Evolutionary conservation across 2,113 vertebrate genomes (phyloP).

Genomic region (Conger conger): DNA sequence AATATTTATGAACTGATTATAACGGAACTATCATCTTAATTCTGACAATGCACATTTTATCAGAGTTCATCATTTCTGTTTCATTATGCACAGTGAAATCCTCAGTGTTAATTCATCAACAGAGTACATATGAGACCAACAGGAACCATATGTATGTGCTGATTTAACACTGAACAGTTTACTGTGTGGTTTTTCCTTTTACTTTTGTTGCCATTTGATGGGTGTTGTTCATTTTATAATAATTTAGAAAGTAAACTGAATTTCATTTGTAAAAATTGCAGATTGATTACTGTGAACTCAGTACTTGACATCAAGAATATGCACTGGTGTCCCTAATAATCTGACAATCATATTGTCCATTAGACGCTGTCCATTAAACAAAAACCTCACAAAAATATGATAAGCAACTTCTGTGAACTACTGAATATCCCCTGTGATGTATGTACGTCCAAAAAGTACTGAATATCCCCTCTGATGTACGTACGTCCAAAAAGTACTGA

Average conservation of each 20-base stretch:
- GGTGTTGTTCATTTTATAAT: not conserved
- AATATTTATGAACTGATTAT: constrained; percentile 15
- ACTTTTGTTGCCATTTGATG: not conserved
- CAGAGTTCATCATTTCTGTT: not conserved
- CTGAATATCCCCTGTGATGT: too few species aligned
- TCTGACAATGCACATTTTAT: not conserved
- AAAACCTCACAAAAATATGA: too few species aligned
- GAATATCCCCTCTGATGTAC: too few species aligned
- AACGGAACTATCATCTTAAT: not conserved
- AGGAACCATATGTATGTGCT: too few species aligned
- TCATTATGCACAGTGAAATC: too few species aligned
- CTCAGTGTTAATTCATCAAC: too few species aligned
- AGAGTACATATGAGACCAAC: too few species aligned
- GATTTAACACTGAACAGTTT: too few species aligned
- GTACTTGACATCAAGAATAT: not conserved
- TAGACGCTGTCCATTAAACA: not conserved
- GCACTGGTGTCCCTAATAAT: not conserved
- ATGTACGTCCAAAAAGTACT: too few species aligned
- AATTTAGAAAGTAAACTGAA: not conserved
- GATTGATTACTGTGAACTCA: not conserved
- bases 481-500: too few species aligned
- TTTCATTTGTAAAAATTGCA: not conserved
- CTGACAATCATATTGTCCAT: not conserved
- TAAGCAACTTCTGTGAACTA: too few species aligned
- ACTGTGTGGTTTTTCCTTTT: not conserved